These are phyloP conservation scores for Cygnus buccinator DNA, from an alignment of 2,113 vertebrate genomes.

Conservation along the genomic window DNA sequence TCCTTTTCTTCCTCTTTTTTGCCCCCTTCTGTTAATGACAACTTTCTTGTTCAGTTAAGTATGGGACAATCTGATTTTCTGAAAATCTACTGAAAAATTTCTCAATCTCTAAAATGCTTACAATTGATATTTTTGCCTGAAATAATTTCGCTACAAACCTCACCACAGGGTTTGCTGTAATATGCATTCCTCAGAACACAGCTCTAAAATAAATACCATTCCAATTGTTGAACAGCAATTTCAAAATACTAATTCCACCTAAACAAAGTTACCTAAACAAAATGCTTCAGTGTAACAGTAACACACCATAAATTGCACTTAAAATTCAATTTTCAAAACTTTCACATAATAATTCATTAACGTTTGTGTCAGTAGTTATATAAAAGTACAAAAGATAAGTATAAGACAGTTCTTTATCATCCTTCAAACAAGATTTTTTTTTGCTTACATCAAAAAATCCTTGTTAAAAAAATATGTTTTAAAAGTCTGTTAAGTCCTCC, in stretches of 20 bases:
- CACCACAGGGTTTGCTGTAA: neutral
- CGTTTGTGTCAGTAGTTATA: neutral
- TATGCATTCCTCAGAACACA: neutral
- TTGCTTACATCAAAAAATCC: neutral
- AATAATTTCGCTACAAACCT: neutral
- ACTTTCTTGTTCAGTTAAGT: slow-evolving; percentile 28
- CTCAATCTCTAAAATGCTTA: neutral
- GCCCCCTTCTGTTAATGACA: slow-evolving; percentile 82
- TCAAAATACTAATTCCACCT: neutral
- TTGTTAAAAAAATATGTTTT: neutral
- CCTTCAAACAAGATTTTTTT: neutral
- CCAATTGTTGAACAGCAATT: neutral
- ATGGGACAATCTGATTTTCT: neutral
- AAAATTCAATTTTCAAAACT: neutral
- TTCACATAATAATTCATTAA: neutral
- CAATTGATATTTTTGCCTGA: neutral
- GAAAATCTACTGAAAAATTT: neutral
- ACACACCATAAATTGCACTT: neutral
- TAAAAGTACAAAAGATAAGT: neutral
- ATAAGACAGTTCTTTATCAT: neutral
- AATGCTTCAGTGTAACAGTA: neutral
- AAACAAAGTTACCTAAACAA: neutral
- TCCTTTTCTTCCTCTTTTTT: slow-evolving; percentile 94
- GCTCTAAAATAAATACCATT: slow-evolving; percentile 5
- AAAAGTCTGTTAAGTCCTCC: neutral